Conservation (phyloP, 2,797 vertebrate species). For the Aldrovandia affinis region DNA sequence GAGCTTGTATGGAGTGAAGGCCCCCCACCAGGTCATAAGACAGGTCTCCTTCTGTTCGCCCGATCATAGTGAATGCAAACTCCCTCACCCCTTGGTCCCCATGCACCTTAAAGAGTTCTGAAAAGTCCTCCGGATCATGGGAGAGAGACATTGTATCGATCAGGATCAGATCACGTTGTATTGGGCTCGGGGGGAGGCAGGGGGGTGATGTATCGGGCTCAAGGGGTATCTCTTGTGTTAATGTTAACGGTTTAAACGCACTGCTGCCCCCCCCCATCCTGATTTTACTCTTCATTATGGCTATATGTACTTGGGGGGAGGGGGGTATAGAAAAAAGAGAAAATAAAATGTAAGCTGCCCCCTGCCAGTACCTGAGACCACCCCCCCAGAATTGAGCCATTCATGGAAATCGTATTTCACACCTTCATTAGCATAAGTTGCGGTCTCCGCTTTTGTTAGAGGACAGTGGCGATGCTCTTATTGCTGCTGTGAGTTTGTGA, state of each 20-base stretch:
- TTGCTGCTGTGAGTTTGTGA: slow-evolving; percentile 38
- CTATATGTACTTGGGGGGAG: neutral
- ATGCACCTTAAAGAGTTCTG: neutral
- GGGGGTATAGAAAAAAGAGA: neutral
- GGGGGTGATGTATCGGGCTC: slow-evolving; percentile 14
- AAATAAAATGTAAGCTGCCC: neutral
- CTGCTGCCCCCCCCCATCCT: neutral
- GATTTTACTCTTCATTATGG: slow-evolving; percentile 16
- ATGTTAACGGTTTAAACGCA: slow-evolving; percentile 14
- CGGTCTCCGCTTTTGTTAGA: slow-evolving; percentile 51
- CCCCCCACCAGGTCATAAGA: neutral
- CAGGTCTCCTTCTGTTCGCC: neutral
- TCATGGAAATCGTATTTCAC: neutral
- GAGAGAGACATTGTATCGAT: slow-evolving; percentile 16
- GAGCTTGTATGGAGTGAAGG: slow-evolving; percentile 42
- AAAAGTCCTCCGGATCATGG: slow-evolving; percentile 8
- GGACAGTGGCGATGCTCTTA: slow-evolving; percentile 38
- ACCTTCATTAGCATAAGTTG: neutral
- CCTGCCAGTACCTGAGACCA: too few species aligned
- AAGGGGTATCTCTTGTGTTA: slow-evolving; percentile 28
- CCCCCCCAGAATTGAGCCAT: neutral
- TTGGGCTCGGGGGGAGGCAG: neutral
- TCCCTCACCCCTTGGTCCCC: neutral
- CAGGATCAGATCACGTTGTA: neutral
- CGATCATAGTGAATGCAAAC: neutral